A percentile compares a stretch with the other conserved stretches of the same genome.
These are phyloP conservation scores for Paragorgia papillata DNA, from an alignment of 92 coral and sea anemone species.

Conservation along the genomic window DNA sequence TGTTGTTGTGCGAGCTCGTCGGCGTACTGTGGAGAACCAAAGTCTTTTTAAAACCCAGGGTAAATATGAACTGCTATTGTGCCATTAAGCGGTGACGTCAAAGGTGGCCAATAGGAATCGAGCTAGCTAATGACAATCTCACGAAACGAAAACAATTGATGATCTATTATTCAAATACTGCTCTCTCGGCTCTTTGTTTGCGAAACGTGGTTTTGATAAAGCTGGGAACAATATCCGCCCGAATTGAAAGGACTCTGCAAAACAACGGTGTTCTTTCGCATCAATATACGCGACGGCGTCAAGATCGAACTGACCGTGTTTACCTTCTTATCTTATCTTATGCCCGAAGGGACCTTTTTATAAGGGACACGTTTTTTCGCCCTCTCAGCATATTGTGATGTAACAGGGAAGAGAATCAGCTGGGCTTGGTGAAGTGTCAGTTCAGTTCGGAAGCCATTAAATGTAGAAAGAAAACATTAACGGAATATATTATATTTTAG, in stretches of 20 bases:
- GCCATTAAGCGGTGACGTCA: constrained; percentile 42
- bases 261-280: neutral
- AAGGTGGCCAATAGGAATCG: constrained; percentile 28
- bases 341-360: neutral
- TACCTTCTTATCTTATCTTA: neutral
- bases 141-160: constrained; percentile 18
- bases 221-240: constrained; percentile 31
- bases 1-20: constrained; percentile 12
- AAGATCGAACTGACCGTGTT: neutral
- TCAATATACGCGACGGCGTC: neutral
- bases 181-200: constrained; percentile 32
- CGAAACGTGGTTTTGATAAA: constrained; percentile 33
- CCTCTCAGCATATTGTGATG: neutral
- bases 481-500: neutral
- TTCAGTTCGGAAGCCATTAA: neutral
- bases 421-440: neutral
- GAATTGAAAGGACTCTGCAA: neutral
- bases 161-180: constrained; percentile 23
- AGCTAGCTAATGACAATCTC: constrained; percentile 18
- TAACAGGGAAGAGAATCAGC: neutral
- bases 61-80: constrained; percentile 33
- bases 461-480: neutral
- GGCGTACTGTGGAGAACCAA: constrained; percentile 22
- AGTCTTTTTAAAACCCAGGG: constrained; percentile 34
- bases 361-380: neutral